A percentile compares a stretch with the other conserved stretches of the same genome.
phyloP scores from a whole-genome alignment of 1,140 invertebrate genomes.

The Zophobas atratus region DNA sequence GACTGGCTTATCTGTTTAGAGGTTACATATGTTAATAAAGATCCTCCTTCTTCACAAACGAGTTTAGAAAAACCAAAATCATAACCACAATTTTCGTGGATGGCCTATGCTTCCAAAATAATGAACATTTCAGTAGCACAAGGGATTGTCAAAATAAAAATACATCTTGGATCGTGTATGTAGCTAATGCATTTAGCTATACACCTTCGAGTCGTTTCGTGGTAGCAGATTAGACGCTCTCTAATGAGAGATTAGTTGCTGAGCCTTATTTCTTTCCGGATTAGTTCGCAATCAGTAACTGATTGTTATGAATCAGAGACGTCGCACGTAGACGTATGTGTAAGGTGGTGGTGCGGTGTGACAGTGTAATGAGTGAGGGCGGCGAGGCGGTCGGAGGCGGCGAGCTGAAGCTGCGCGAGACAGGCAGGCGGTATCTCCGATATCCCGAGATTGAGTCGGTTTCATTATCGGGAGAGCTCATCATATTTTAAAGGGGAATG shows the following conservation, averaged over 20 bases:
- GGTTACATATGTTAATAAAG: too few species aligned
- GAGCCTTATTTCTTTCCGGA: background rate
- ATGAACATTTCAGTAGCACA: too few species aligned
- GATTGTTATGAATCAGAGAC: constrained; percentile 21
- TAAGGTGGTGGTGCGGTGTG: constrained; percentile 25
- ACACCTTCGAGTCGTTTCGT: too few species aligned
- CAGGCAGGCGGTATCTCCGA: constrained; percentile 48
- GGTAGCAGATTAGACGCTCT: too few species aligned
- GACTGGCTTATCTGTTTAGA: too few species aligned
- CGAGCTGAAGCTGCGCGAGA: constrained; percentile 29
- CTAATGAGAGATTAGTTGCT: background rate
- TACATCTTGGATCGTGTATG: too few species aligned
- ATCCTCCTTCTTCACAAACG: too few species aligned
- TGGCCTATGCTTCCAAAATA: too few species aligned
- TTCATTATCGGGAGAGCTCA: constrained; percentile 68
- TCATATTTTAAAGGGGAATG: constrained; percentile 69
- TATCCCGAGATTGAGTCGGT: constrained; percentile 64
- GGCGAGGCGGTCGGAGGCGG: constrained; percentile 19
- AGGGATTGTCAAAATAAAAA: too few species aligned
- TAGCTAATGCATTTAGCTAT: too few species aligned
- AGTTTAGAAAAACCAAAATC: too few species aligned
- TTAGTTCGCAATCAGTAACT: constrained; percentile 14
- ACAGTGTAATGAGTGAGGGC: constrained; percentile 24
- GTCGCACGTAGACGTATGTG: constrained; percentile 2
- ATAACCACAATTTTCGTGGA: too few species aligned